Percentiles rank a stretch among this genome's conserved stretches.
Conservation (phyloP, 2,797 vertebrate species). For the Alcedo quadribrachys region DNA sequence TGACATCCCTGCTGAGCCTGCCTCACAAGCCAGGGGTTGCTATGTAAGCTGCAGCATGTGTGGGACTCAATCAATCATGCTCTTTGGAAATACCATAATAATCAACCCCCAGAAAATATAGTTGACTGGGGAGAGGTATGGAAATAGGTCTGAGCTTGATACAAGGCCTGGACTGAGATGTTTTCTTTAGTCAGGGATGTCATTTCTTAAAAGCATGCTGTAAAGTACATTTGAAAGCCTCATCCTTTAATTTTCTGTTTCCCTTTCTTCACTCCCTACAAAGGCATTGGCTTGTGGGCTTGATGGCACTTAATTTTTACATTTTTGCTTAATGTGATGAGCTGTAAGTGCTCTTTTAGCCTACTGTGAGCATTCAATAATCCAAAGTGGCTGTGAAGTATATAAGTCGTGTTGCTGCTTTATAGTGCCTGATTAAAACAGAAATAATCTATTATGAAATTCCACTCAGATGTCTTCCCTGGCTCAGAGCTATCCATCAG, state of each 20-base stretch:
- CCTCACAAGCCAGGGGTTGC: fast-evolving
- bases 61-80: neutral
- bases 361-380: constrained; percentile 61
- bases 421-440: constrained; percentile 56
- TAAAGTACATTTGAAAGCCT: constrained; percentile 32
- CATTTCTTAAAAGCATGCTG: constrained; percentile 21
- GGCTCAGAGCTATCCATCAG: constrained; percentile 41
- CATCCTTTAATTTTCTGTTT: constrained; percentile 8
- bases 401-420: constrained; percentile 44
- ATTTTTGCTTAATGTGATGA: constrained; percentile 69
- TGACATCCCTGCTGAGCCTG: neutral
- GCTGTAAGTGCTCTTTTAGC: constrained; percentile 45
- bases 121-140: neutral
- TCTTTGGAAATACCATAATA: neutral
- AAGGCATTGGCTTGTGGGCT: constrained; percentile 46
- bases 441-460: constrained; percentile 54
- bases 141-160: neutral
- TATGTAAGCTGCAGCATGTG: neutral
- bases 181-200: constrained; percentile 11
- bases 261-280: neutral
- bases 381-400: constrained; percentile 50
- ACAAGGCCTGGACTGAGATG: neutral
- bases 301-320: constrained; percentile 59
- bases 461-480: constrained; percentile 44
- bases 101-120: neutral